Base-by-base conservation (phyloP, 2,113 vertebrate genomes). In the Muscicapa adusta region DNA sequence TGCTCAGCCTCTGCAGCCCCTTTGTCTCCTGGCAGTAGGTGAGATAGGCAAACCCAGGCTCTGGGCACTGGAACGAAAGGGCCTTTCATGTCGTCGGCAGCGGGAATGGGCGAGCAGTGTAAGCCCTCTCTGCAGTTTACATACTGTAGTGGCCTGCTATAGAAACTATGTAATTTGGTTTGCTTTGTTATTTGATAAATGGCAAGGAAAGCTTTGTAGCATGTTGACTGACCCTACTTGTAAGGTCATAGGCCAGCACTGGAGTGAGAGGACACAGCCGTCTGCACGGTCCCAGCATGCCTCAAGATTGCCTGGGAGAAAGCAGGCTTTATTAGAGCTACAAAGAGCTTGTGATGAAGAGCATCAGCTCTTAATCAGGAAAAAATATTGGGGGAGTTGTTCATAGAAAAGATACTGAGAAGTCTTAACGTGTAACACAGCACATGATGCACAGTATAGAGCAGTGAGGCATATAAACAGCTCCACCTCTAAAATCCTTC, bases 281-380 rank as follows among this genome's bases (percentile, higher is more conserved):
- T 53, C 92, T 96, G 88, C 89, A 1, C 65, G 91, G 92, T 93
- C 87, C 78, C 94, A 74, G 92, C 90, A 74, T 95, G 87, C 91
- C 91, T 95, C 10, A 1, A 94, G 91, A 96, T 80, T 56, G 91
- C 91, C 94, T 86, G 85, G 90, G 96, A 98, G 97, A 97, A 93
- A 91, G 96, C 74, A 95, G 98, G 97, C 98, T 98, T 98, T 92
- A 89, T 95, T 53, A 88, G 85, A 65, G 70, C 17, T 71, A 94
- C 96, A 97, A 97, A 97, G 96, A 85, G 38, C 79, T 96, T 18
- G 61, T 6, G 12, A 28, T 43, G 72, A 85, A 91, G 88, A 85
- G 81, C 63, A 93, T 71, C 72, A 77, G 75, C 63, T 88, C 90
- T 70, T 90, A 88, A 91, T 88, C 47, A 65, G 58, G 54, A 54